Evolutionary conservation across 2,888 invertebrate genomes (phyloP), one percentile per base, ranked within the genome.

Genomic region (Limenitis arthemis): DNA sequence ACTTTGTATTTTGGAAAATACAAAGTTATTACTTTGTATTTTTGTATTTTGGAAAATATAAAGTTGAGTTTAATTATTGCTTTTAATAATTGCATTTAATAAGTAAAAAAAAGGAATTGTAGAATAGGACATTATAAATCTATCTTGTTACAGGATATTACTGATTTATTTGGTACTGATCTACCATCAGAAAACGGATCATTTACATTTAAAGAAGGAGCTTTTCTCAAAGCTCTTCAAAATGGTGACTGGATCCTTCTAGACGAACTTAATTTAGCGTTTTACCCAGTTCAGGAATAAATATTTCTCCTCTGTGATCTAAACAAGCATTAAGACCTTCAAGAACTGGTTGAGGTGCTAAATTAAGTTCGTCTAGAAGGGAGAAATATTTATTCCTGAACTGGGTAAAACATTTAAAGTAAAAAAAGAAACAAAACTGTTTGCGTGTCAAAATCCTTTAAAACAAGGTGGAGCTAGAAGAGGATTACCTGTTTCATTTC

Each of bases 321-420:
- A 99, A 89, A 68, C 99, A 98, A 0, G 99, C 99, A 74, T 99
- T 99, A 4, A 99, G 88, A 31, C 99, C 99, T 88, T 99, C 99
- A 9, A 99, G 85, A 0, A 99, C 99, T 0, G 98, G 96, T 75
- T 99, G 99, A 0, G 99, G 98, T 0, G 99, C 99, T 59, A 99
- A 88, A 87, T 99, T 99, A 60, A 99, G 86, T 88, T 99, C 99
- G 75, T 99, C 99, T 30, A 99, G 85, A 20, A 99, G 87, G 63
- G n/a, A 1, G 96, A 98, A 81, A 91, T 99, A 28, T 99, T 90
- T 72, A 94, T 99, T 52, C 97, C 99, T 0, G 99, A 99, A 81
- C 84, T 99, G 8, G 95, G 94, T 44, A 91, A 90, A 75, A 93
- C 93, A 0, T 99, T 99, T 72, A 86, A 89, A 55, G 90, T 98